Conservation (phyloP, 2,888 invertebrate species). For the Tenthredo mesomela region DNA sequence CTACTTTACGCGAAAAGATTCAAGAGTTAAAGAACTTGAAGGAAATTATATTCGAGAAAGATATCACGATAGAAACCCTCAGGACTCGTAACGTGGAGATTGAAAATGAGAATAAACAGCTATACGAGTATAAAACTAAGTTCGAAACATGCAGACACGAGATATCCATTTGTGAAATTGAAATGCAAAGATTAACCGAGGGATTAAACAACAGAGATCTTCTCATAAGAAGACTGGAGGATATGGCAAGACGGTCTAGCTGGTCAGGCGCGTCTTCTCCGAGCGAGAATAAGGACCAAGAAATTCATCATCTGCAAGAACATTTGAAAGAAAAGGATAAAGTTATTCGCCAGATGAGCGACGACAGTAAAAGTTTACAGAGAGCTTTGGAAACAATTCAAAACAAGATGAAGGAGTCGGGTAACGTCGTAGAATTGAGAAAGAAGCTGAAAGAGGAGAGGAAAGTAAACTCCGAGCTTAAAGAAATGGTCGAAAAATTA, state of each 20-base stretch:
- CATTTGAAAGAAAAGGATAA: constrained; percentile 82
- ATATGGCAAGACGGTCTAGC: constrained; percentile 70
- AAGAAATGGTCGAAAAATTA: constrained; percentile 72
- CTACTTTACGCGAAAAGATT: constrained; percentile 78
- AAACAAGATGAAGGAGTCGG: constrained; percentile 80
- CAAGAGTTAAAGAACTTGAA: constrained; percentile 79
- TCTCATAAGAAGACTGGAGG: constrained; percentile 70
- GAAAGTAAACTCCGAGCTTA: constrained; percentile 76
- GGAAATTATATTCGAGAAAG: constrained; percentile 74
- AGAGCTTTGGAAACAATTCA: constrained; percentile 79
- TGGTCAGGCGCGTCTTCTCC: constrained; percentile 67
- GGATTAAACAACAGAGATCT: constrained; percentile 70
- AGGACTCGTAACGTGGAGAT: constrained; percentile 69
- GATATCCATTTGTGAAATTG: constrained; percentile 64
- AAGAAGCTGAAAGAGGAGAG: constrained; percentile 81
- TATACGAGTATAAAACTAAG: constrained; percentile 78
- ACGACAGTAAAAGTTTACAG: constrained; percentile 80
- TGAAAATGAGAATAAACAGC: constrained; percentile 71
- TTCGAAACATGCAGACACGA: constrained; percentile 70
- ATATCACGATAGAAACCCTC: constrained; percentile 69
- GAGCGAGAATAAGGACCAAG: constrained; percentile 76
- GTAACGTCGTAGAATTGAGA: constrained; percentile 81
- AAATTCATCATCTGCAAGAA: constrained; percentile 81
- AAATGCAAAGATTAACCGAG: constrained; percentile 69
- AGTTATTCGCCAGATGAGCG: constrained; percentile 81